Base-by-base conservation (phyloP, 1,140 invertebrate genomes). In the Limonius californicus region DNA sequence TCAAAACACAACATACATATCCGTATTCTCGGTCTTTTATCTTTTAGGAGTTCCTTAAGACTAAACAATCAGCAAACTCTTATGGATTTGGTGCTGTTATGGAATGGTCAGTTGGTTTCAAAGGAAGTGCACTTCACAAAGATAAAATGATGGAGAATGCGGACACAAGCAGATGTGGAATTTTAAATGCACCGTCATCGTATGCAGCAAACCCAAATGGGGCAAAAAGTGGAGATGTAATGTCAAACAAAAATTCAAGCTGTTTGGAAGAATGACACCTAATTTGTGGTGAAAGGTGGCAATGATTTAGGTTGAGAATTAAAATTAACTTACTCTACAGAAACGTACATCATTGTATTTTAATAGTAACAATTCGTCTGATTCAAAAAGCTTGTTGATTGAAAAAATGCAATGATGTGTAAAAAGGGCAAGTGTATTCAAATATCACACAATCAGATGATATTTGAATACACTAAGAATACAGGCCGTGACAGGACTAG, bases 401-500 rank as follows among this genome's bases (percentile, higher is more conserved):
- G 9, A 27, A 14, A n/a, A 39, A 39, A 39, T 39, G n/a, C 35
- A 39, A 39, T 39, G 11, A 14, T 39, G n/a, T 39, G 1, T 39
- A 39, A 12, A 12, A 19, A 21, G 45, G 45, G 45, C 20, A 50
- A 12, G 45, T 12, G 20, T 50, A 50, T 50, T 50, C 45, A 50
- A 50, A 18, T 50, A 50, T 50, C 3, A 27, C n/a, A 39, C n/a
- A 2, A 39, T 39, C n/a, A 39, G 2, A 9, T 19, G 2, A 19
- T 50, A 50, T 12, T 50, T 50, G 45, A 50, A 50, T 50, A 18
- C 20, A 18, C 45, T 39, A 39, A 9, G n/a, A 39, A 39, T 12
- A 50, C n/a, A 21, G 45, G 45, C 45, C 16, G n/a, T 50, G 45
- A 61, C 2, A 39, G 63, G 64, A 59, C 70, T 66, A 65, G 65